Evolutionary conservation across 2,888 invertebrate genomes (phyloP), one percentile per base, ranked within the genome.

Genomic region (Pachymerium ferrugineum): DNA sequence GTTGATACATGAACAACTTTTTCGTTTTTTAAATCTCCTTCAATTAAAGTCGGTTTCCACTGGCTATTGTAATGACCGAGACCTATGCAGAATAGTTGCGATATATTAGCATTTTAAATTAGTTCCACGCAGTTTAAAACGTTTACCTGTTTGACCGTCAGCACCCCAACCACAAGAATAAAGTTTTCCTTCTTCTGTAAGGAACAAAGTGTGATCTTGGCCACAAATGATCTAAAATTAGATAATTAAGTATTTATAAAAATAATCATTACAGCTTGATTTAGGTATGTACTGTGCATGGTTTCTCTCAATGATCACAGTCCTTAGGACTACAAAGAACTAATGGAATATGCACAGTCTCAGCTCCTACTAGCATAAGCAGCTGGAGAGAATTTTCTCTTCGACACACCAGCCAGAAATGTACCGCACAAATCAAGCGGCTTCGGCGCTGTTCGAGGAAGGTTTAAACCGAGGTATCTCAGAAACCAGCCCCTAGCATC

Each of bases 161-260:
- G 94, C 91, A 31, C 96, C 93, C 90, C 94, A 93, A 0, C 98
- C 97, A 83, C 94, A 97, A 0, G 91, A 87, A 80, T 88, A 95
- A 3, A 97, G 90, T 78, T 88, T 86, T 0, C 97, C 97, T 25
- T 86, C 84, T 79, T 89, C 87, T 76, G 92, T 92, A 76, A 97
- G 80, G 78, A 94, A 89, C 78, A 94, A 81, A 87, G 90, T 92
- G 80, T 96, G 94, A 85, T 97, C 97, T 82, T 94, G 95, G 0
- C 97, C 96, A 82, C 95, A 94, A 77, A 88, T 87, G 8, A 95
- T 86, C 82, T 89, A 76, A 14, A 67, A 62, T 29, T 19, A 62
- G 14, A 70, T 25, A 25, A 62, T 6, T 12, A 22, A 42, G 42
- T 74, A 19, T 19, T n/a, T 16, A 12, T 3, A 16, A 68, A 5